Evolutionary conservation across 1,140 invertebrate genomes (phyloP), one percentile per base, ranked within the genome.

Genomic region (Drosophila funebris): DNA sequence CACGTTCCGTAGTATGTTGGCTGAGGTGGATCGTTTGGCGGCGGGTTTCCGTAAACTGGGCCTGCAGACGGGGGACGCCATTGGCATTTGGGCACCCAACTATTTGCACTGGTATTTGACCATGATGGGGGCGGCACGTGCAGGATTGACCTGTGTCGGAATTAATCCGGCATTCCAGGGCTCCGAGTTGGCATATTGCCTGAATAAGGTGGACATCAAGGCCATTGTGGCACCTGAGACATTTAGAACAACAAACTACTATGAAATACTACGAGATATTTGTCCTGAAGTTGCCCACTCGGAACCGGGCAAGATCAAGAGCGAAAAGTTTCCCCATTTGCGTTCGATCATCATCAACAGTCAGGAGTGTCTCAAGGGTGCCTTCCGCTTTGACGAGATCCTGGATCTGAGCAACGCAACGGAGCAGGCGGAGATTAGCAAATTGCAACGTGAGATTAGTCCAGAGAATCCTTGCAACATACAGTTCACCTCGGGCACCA

Each of bases 1-100:
- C 0, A 96, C 95, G 2, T 97, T 94, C 79, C 81, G 83, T 1
- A 92, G 96, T 57, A 88, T 96, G 0, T 71, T 95, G 4, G 85
- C 92, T 20, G 92, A 96, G 83, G 95, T 94, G 0, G 96, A 99
- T 81, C 93, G 94, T 27, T 82, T 99, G 1, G 98, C 97, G 2
- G 95, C 96, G 11, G 96, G 97, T 1, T 92, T 99, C 0, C 90
- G 95, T 37, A 94, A 94, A 20, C 83, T 98, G 8, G 97, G 97
- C 0, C 90, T 99, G 8, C 87, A 95, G 64, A 94, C 92, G 50
- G 97, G 97, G 0, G 98, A 99, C 84, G 91, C 96, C 5, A 77
- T 99, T 2, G 98, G 96, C 0, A 93, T 99, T 9, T 99, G 97
- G 96, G 95, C 95, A 0, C 97, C 97, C 0, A 99, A 99, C 92